These are phyloP conservation scores for Platycheirus albimanus DNA, from an alignment of 2,888 invertebrate species.

Conservation along the genomic window DNA sequence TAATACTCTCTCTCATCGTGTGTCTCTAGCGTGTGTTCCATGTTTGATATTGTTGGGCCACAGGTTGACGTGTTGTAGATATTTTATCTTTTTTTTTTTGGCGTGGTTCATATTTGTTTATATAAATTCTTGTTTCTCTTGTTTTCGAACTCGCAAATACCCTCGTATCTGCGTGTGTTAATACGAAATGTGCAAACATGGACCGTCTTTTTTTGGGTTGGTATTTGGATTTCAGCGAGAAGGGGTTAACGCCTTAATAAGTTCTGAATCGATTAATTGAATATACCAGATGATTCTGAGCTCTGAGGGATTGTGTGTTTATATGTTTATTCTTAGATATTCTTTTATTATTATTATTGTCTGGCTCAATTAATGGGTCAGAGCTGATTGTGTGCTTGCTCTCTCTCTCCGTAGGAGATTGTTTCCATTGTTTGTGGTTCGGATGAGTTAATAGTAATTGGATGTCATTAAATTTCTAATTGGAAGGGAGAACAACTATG, in stretches of 20 bases:
- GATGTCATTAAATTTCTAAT: not conserved
- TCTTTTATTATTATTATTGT: conserved; percentile 9
- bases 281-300: conserved; percentile 5
- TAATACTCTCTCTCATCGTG: conserved; percentile 6
- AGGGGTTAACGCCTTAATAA: conserved; percentile 29
- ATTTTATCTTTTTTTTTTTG: conserved; percentile 22
- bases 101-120: conserved; percentile 22
- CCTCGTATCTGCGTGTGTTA: conserved; percentile 21
- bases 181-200: conserved; percentile 17
- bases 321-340: conserved; percentile 7
- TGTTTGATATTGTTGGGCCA: conserved; percentile 34
- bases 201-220: not conserved
- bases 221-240: not conserved
- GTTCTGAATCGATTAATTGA: conserved; percentile 24
- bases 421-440: not conserved
- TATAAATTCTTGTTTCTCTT: conserved; percentile 18
- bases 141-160: conserved; percentile 4
- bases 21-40: not conserved
- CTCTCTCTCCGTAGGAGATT: not conserved
- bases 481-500: not conserved
- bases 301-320: too few relatives aligned
- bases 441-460: not conserved
- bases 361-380: conserved; percentile 28
- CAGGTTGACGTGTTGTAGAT: conserved; percentile 49
- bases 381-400: conserved; percentile 4